A percentile compares a stretch with the other conserved stretches of the same genome.
These are phyloP conservation scores for Sitobion miscanthi DNA, from an alignment of 1,140 invertebrate species.

Conservation along the genomic window DNA sequence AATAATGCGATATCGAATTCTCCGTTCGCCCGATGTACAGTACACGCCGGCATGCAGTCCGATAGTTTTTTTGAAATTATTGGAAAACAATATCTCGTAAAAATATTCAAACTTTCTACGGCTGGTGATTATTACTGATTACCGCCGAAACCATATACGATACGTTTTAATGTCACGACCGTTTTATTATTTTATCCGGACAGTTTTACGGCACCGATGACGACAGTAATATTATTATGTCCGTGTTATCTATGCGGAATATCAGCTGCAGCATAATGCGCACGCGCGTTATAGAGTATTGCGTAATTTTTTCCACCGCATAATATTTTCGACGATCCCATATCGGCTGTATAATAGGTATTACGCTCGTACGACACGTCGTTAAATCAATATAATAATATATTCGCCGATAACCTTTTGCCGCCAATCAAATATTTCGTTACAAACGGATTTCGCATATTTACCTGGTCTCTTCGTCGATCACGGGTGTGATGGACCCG, in stretches of 20 bases:
- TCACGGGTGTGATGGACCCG: conserved; percentile 81
- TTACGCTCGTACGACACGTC: too few relatives aligned
- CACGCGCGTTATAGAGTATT: neutral
- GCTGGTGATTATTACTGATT: neutral
- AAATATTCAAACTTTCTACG: neutral
- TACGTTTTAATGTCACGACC: neutral
- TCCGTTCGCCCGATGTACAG: neutral
- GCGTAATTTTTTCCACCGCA: too few relatives aligned
- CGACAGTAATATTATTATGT: too few relatives aligned
- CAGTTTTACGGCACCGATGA: neutral
- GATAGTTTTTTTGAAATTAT: neutral
- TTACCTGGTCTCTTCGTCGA: conserved; percentile 89
- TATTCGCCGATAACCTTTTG: neutral
- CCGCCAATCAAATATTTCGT: neutral
- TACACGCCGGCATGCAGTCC: neutral
- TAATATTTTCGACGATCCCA: neutral
- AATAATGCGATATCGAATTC: neutral
- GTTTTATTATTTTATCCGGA: neutral
- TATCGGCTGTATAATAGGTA: too few relatives aligned
- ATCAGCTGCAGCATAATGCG: neutral
- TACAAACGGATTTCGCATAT: neutral
- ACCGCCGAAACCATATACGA: neutral
- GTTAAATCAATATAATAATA: neutral
- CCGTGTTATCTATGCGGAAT: neutral
- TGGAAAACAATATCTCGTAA: neutral